Evolutionary conservation across 2,797 vertebrate genomes (phyloP).

Genomic region (Dryobates pubescens): DNA sequence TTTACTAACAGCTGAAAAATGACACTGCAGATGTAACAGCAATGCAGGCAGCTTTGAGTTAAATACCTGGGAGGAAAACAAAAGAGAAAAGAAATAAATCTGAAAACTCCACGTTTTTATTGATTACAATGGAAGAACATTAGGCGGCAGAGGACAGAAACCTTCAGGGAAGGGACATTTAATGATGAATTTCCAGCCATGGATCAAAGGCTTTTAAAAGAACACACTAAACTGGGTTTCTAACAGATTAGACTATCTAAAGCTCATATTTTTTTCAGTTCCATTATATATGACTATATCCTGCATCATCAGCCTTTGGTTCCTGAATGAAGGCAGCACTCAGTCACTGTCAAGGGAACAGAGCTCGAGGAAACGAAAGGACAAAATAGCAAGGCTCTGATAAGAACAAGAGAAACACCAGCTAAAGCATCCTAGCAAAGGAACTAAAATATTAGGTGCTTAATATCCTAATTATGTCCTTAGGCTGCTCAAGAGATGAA

Average conservation of each 20-base stretch:
- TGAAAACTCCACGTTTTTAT: neutral
- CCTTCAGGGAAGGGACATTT: neutral
- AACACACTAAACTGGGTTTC: neutral
- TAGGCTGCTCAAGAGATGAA: neutral
- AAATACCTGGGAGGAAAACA: fast-evolving
- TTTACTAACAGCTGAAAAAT: neutral
- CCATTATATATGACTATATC: neutral
- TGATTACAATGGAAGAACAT: neutral
- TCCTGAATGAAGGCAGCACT: neutral
- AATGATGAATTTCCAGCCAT: neutral
- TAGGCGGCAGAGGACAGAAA: neutral
- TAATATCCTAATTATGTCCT: neutral
- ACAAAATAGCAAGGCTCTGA: neutral
- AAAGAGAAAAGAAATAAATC: neutral
- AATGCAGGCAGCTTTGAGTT: neutral
- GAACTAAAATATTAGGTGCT: neutral
- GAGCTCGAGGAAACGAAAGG: neutral
- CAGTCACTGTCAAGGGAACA: neutral
- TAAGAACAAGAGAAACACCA: neutral
- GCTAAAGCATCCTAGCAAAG: neutral
- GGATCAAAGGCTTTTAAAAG: slow-evolving; percentile 16
- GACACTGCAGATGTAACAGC: neutral
- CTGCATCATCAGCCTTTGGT: neutral
- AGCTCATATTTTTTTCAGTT: neutral
- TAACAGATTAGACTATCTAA: neutral